These are phyloP conservation scores for Mythimna pallens DNA, from an alignment of 2,888 invertebrate genomes.

Conservation along the genomic window DNA sequence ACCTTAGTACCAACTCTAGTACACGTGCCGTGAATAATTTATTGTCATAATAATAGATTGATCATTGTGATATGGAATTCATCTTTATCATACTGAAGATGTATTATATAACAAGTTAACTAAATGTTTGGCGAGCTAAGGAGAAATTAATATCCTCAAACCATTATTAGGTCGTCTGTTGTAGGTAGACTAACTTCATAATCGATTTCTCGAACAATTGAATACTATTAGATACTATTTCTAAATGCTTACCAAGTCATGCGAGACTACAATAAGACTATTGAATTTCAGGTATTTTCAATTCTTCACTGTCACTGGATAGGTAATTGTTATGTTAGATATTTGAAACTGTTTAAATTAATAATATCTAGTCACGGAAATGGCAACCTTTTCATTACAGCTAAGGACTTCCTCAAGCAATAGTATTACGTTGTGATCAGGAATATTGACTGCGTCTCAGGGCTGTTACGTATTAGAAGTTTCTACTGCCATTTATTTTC, in stretches of 20 bases:
- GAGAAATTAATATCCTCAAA: slow-evolving; percentile 28
- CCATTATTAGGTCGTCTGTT: slow-evolving; percentile 36
- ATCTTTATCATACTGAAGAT: neutral
- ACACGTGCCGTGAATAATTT: slow-evolving; percentile 25
- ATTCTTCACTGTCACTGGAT: slow-evolving; percentile 44
- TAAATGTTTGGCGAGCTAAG: slow-evolving; percentile 4
- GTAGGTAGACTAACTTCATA: slow-evolving; percentile 31
- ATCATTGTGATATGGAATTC: slow-evolving; percentile 13
- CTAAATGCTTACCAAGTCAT: slow-evolving; percentile 41
- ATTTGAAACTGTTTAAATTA: slow-evolving; percentile 62
- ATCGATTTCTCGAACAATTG: slow-evolving; percentile 41
- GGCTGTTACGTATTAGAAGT: slow-evolving; percentile 49
- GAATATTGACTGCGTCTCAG: slow-evolving; percentile 49
- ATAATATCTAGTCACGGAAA: slow-evolving; percentile 73
- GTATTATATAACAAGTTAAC: slow-evolving; percentile 2
- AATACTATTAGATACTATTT: slow-evolving; percentile 17
- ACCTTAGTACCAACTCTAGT: neutral
- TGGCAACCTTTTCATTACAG: slow-evolving; percentile 67
- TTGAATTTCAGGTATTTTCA: slow-evolving; percentile 37
- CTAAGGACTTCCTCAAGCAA: slow-evolving; percentile 61
- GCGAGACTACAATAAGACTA: slow-evolving; percentile 50
- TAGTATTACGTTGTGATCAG: slow-evolving; percentile 58
- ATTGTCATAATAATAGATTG: slow-evolving; percentile 17
- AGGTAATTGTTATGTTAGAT: slow-evolving; percentile 43
- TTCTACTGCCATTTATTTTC: slow-evolving; percentile 50